These are phyloP conservation scores for Hypocryptadius cinnamomeus DNA, from an alignment of 2,113 vertebrate species.

Conservation along the genomic window DNA sequence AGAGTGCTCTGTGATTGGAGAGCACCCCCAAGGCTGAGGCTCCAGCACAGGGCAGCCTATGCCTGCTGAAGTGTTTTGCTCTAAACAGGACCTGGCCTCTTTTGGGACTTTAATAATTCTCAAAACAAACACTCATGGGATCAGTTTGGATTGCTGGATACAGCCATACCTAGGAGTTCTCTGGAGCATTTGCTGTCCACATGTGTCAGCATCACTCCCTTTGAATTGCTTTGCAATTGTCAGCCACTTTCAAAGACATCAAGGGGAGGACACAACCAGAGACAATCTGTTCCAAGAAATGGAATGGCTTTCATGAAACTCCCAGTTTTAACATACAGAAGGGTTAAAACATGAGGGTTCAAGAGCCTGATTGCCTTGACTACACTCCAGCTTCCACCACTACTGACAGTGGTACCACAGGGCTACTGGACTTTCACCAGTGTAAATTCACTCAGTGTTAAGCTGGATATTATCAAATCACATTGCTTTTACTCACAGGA, in stretches of 20 bases:
- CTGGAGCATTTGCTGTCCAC: not conserved
- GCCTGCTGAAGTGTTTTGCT: not conserved
- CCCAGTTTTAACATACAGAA: not conserved
- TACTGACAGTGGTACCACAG: not conserved
- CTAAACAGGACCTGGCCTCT: not conserved
- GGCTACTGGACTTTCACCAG: not conserved
- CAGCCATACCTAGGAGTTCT: not conserved
- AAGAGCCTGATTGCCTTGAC: not conserved
- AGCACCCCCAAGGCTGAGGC: not conserved
- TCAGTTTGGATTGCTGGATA: not conserved
- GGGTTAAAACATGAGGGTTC: not conserved
- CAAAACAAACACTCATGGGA: not conserved
- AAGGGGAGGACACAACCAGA: not conserved
- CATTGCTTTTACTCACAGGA: not conserved
- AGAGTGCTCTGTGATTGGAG: not conserved
- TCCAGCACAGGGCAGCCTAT: not conserved
- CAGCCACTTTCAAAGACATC: not conserved
- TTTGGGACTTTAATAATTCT: not conserved
- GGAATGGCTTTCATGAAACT: not conserved
- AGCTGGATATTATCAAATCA: not conserved
- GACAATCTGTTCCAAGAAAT: not conserved
- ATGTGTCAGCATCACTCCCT: not conserved
- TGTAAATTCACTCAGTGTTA: not conserved
- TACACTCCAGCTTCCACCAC: not conserved
- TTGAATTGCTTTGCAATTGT: not conserved